Conservation (phyloP, 1,140 invertebrate genomes). For the Procambarus clarkii region DNA sequence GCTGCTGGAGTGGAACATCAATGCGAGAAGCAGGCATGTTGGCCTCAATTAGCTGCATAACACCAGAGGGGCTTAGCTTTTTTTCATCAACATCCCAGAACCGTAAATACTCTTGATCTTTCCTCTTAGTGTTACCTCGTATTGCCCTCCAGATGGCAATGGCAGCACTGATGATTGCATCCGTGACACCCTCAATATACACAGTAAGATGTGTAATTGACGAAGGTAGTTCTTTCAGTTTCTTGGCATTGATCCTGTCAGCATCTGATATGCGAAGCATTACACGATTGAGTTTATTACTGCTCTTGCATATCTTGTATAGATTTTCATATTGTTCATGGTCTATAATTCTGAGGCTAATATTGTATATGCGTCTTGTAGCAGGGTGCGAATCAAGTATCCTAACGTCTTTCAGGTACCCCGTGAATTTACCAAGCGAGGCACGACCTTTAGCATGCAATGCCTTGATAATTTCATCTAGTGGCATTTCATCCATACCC, state of each 20-base stretch:
- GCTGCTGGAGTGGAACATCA: constrained; percentile 37
- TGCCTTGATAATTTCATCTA: constrained; percentile 21
- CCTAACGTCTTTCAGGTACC: constrained; percentile 17
- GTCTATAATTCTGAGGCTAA: constrained; percentile 33
- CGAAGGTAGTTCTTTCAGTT: constrained; percentile 34
- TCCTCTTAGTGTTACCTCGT: constrained; percentile 18
- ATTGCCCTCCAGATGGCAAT: constrained; percentile 48
- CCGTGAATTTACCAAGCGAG: constrained; percentile 43
- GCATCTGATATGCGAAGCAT: constrained; percentile 32
- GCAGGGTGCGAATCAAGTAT: constrained; percentile 35
- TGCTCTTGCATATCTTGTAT: constrained; percentile 13
- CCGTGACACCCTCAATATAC: constrained; percentile 30
- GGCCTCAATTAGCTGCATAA: constrained; percentile 26
- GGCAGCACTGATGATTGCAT: neutral
- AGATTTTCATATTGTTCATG: constrained; percentile 19
- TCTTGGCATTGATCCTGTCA: constrained; percentile 22
- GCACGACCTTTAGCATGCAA: constrained; percentile 22
- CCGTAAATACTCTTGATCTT: neutral
- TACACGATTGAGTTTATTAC: constrained; percentile 33
- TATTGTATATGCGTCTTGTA: constrained; percentile 33
- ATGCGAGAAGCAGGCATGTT: constrained; percentile 29
- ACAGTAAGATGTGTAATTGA: constrained; percentile 33
- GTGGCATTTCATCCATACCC: constrained; percentile 19
- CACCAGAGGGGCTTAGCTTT: neutral
- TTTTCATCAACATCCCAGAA: constrained; percentile 35